Base-by-base conservation (phyloP, 1,140 invertebrate species). In the Ceratina australensis region DNA sequence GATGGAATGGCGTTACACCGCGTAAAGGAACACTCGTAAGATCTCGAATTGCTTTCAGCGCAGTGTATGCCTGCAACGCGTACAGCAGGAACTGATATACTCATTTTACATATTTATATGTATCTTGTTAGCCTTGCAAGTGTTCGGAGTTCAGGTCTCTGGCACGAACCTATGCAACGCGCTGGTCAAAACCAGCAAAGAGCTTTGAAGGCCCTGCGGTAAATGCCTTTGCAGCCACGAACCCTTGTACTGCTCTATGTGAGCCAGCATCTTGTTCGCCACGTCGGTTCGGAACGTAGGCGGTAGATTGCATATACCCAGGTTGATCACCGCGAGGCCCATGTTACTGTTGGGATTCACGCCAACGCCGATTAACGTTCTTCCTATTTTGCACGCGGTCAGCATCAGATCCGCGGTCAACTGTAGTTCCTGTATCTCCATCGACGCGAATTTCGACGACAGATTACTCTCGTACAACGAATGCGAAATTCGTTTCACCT, bases 201-300 rank as follows among this genome's bases (percentile, higher is more conserved):
- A 94, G 69, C 90, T 93, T 80, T 94, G 93, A 13, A 94, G 90
- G 24, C 94, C 93, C 75, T 93, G 92, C 8, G 93, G 92, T 71
- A 93, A 89, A 82, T 94, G 93, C 72, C 93, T 90, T 76, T 94
- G 91, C 26, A 94, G 78, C 94, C 94, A 94, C 12, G 93, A 91
- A 26, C 93, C 93, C 82, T 94, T 93, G 80, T 94, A 94, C 72
- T 94, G 93, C 83, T 94, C 94, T 59, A 93, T 94, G 49, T 94
- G 90, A 56, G 93, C 92, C n/a, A 94, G 83, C 88, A 94, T 91
- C 87, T 94, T 95, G 86, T 95, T 95, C n/a, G 94, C 94, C 81
- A 95, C 91, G 80, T 95, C 94, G 18, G 94, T 95, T 74, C 94
- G 92, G 54, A 94, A 93, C 22, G 94, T 95, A 15, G 94, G 93